These are phyloP conservation scores for Drosophila ohnishii DNA, from an alignment of 1,140 invertebrate genomes.

Conservation along the genomic window DNA sequence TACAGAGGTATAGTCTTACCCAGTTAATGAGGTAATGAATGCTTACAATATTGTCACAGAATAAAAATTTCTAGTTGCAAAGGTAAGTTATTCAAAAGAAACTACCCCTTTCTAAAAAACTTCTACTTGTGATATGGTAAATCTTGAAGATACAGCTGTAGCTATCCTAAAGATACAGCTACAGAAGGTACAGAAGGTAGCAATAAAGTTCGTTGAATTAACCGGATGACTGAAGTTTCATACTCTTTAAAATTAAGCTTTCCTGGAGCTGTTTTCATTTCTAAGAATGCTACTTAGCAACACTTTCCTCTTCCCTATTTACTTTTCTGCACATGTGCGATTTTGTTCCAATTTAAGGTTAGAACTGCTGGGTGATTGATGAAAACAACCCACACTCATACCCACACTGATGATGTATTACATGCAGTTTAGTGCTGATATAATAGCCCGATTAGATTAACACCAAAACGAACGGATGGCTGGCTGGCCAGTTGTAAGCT, in stretches of 20 bases:
- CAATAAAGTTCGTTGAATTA: neutral
- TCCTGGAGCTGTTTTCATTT: neutral
- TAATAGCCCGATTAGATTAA: constrained; percentile 46
- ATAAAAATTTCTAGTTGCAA: neutral
- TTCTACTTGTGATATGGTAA: neutral
- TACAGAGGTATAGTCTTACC: neutral
- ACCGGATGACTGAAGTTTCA: neutral
- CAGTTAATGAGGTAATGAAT: neutral
- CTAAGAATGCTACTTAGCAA: neutral
- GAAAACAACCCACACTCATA: constrained; percentile 32
- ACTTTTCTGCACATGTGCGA: constrained; percentile 21
- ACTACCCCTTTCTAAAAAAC: neutral
- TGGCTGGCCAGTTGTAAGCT: constrained; percentile 26
- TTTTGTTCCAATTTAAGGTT: constrained; percentile 26
- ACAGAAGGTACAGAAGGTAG: too few species aligned
- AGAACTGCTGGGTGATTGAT: constrained; percentile 21
- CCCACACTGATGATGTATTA: constrained; percentile 35
- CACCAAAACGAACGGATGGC: constrained; percentile 10
- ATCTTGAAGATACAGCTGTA: neutral
- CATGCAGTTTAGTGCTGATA: constrained; percentile 47
- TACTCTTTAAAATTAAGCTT: neutral
- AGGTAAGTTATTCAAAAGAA: neutral
- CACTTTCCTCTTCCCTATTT: constrained; percentile 3
- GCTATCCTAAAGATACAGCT: neutral
- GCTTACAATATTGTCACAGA: neutral